These are phyloP conservation scores for Jacana jacana DNA, from an alignment of 2,113 vertebrate species.

Conservation along the genomic window DNA sequence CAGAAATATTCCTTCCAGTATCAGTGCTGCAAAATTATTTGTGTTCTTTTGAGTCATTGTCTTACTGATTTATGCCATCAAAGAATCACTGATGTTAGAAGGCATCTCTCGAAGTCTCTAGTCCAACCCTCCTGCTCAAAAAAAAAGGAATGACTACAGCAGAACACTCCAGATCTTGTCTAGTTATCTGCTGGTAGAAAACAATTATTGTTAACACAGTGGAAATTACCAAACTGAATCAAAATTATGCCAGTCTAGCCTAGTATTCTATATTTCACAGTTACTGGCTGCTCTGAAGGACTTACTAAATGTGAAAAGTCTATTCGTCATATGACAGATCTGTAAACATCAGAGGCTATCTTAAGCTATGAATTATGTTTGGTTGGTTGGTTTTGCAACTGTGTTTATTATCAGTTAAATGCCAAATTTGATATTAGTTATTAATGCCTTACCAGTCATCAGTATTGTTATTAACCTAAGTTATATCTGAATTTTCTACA, in stretches of 20 bases:
- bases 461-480: background rate
- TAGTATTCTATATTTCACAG: background rate
- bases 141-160: background rate
- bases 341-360: background rate
- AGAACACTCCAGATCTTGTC: background rate
- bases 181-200: background rate
- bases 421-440: background rate
- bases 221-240: background rate
- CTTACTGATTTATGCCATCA: background rate
- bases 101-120: background rate
- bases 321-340: background rate
- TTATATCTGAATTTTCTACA: background rate
- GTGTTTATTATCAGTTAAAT: background rate
- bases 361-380: background rate
- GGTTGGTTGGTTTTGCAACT: background rate
- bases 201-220: background rate
- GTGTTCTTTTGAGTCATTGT: background rate
- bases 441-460: background rate
- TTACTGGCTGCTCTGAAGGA: background rate
- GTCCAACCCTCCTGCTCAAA: background rate
- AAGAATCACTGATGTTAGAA: background rate
- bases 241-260: background rate
- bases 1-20: background rate
- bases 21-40: background rate
- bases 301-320: background rate